Evolutionary conservation across 1,140 invertebrate genomes (phyloP), one percentile per base, ranked within the genome.

Genomic region (Euura lappo): DNA sequence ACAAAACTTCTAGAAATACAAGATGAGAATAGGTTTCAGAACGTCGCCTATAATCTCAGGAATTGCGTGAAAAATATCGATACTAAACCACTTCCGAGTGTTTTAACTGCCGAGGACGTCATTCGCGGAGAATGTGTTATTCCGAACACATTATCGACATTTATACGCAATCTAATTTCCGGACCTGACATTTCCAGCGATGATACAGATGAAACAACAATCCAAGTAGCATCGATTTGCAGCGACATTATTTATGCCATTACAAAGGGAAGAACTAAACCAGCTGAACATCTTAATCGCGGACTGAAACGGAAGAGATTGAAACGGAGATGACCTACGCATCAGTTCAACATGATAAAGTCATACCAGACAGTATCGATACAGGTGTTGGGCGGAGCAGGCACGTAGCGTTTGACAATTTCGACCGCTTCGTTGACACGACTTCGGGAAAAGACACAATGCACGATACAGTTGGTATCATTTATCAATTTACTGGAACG

Each of bases 401-500:
- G 60, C 71, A 79, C 69, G 76, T 88, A 47, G 87, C 86, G 0
- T 89, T 79, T 71, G 86, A 88, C 73, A 89, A 88, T 79, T 89
- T 83, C 71, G 87, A 89, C 77, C 75, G 85, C 2, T 86, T 78
- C 65, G 84, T 85, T 13, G 84, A 89, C 66, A 88, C 86, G n/a
- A n/a, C 71, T 42, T 79, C 46, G 73, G 86, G 87, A 44, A 87
- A 85, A 76, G 84, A 86, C 72, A 89, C 86, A 5, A 45, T 89
- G 70, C 85, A 88, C 74, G 88, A 88, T 60, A 89, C 84, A 5
- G 86, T 88, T 3, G 86, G 87, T 6, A 87, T 89, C 10, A 85
- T 84, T 66, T 86, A 81, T 71, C 85, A 88, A 80, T 75, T 78
- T 28, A 6, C 44, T 11, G 4, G 43, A 28, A 66, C 8, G 4